Base-by-base conservation (phyloP, 2,113 vertebrate species). In the Paramormyrops kingsleyae region DNA sequence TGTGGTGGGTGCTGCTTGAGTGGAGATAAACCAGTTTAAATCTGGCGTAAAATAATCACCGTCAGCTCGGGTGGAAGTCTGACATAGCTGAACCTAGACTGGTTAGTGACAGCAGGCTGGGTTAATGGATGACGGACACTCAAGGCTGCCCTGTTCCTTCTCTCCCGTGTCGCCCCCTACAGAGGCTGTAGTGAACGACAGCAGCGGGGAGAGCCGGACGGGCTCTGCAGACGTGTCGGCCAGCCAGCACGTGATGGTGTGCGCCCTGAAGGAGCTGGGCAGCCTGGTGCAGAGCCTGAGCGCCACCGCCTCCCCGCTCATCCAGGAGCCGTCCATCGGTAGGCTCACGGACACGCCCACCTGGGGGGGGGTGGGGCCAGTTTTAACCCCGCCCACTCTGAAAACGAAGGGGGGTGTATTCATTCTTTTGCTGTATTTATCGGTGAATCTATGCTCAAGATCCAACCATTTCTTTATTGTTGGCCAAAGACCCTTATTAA, bases 221-320 rank as follows among this genome's bases (percentile, higher is more conserved):
- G 98, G 97, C n/a, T 96, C 97, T 21, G 97, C 97, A 0, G 99
- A 99, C 83, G 97, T 99, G 4, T 98, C 98, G 24, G 98, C 99
- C 89, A 99, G 97, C 93, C 99, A 99, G 94, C 99, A 99, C 0
- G 97, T 99, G 47, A 99, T 99, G 98, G 99, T 99, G 91, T 99
- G 99, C 59, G 99, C 98, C 1, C 96, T 99, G 0, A 98, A 99
- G 91, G 98, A 99, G 83, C 96, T 99, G 13, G 98, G 99, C 70
- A 99, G 99, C 92, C 95, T 99, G 90, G 98, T 99, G 77, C 98
- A 99, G 95, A 99, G 99, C 77, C 94, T 99, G 89, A 99, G 97
- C 89, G 98, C 99, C 70, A 99, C 98, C 0, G 97, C 99, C 0
- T 98, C 98, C 19, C 99, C 98, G 0, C 97, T 99, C 83, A 99